A percentile compares a stretch with the other conserved stretches of the same genome.
phyloP scores from a whole-genome alignment of 2,888 invertebrate genomes.

The Athalia circularis region DNA sequence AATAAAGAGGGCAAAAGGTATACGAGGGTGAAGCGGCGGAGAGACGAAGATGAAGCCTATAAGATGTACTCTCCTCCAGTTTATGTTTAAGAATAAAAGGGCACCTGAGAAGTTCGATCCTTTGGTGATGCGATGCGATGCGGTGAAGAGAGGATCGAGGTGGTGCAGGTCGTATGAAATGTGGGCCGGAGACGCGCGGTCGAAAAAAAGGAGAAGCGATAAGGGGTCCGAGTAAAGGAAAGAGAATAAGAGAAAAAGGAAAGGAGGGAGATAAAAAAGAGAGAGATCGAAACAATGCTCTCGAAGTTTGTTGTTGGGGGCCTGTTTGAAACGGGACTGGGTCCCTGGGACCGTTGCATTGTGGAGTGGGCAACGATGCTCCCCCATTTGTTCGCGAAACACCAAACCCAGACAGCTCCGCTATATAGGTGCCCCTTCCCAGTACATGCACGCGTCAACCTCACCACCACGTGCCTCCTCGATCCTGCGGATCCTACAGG shows the following conservation, averaged over 20 bases:
- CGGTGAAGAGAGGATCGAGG: constrained; percentile 19
- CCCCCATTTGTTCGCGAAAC: constrained; percentile 73
- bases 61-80: background rate
- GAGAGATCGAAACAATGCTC: constrained; percentile 36
- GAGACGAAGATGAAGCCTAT: constrained; percentile 17
- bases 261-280: constrained; percentile 50
- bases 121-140: constrained; percentile 5
- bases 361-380: constrained; percentile 65
- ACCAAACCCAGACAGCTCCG: constrained; percentile 63
- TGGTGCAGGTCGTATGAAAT: constrained; percentile 14
- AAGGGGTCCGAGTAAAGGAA: background rate
- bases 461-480: constrained; percentile 7
- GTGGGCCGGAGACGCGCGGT: constrained; percentile 1
- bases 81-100: constrained; percentile 33
- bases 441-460: constrained; percentile 32
- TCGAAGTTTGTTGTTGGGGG: constrained; percentile 26
- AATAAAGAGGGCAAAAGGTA: constrained; percentile 67
- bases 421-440: constrained; percentile 42
- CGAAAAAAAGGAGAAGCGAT: constrained; percentile 14
- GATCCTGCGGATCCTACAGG: background rate
- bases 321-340: constrained; percentile 36
- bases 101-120: constrained; percentile 36
- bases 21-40: constrained; percentile 54
- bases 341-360: background rate
- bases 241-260: background rate